Evolutionary conservation across 1,140 invertebrate genomes (phyloP).

Genomic region (Papilio aristodemus): DNA sequence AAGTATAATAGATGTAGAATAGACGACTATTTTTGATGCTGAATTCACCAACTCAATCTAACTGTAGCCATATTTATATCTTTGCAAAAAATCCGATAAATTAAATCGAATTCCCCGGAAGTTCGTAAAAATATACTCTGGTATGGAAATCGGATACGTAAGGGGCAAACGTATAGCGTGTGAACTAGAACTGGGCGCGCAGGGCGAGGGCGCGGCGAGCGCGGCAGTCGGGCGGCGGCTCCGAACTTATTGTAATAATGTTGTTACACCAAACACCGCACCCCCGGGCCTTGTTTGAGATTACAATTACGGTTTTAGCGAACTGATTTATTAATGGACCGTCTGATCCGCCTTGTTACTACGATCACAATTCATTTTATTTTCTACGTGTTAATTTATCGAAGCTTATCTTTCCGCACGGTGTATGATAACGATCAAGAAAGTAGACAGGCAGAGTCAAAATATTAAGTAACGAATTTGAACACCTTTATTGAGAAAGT

Average conservation of each 20-base stretch:
- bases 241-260: constrained; percentile 80
- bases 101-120: not conserved
- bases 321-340: constrained; percentile 80
- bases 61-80: too few relatives aligned
- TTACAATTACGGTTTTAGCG: constrained; percentile 80
- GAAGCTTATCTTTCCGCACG: constrained; percentile 14
- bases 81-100: too few relatives aligned
- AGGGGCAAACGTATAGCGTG: constrained; percentile 41
- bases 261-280: constrained; percentile 76
- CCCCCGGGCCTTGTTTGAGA: constrained; percentile 74
- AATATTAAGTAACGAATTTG: too few relatives aligned
- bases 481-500: too few relatives aligned
- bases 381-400: constrained; percentile 48
- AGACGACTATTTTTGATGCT: too few relatives aligned
- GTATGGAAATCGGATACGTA: constrained; percentile 21
- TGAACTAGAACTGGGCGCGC: constrained; percentile 44
- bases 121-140: not conserved
- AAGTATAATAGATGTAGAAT: too few relatives aligned
- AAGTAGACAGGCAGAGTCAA: not conserved
- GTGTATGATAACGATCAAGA: not conserved
- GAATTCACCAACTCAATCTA: too few relatives aligned
- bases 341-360: constrained; percentile 78
- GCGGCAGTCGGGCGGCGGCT: constrained; percentile 56
- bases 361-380: constrained; percentile 77
- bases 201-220: constrained; percentile 39